phyloP scores from a whole-genome alignment of 2,888 invertebrate genomes.

The Mimas tiliae region DNA sequence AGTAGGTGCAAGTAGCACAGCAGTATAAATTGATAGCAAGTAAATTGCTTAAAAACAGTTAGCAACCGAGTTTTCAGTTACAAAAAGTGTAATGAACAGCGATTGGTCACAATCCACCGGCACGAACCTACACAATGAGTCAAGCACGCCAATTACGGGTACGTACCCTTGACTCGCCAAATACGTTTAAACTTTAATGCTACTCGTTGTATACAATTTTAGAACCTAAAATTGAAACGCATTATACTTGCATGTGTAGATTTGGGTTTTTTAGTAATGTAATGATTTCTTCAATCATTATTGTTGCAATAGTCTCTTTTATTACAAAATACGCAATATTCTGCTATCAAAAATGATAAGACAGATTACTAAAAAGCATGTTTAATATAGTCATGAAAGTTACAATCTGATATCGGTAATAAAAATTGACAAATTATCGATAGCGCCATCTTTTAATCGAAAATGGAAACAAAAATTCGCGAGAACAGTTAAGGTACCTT shows the following conservation, averaged over 20 bases:
- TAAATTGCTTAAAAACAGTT: not conserved
- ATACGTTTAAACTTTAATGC: conserved; percentile 28
- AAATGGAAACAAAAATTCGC: not conserved
- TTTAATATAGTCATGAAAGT: not conserved
- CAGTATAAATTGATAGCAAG: not conserved
- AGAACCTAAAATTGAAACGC: not conserved
- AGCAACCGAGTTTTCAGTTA: conserved; percentile 3
- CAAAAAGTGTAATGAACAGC: not conserved
- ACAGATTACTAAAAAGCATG: not conserved
- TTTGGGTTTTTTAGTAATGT: too few relatives aligned
- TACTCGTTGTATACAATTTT: not conserved
- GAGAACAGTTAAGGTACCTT: too few relatives aligned
- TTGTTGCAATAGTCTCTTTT: too few relatives aligned
- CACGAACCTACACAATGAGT: conserved; percentile 35
- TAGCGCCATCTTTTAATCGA: not conserved
- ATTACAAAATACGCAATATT: not conserved
- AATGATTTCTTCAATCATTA: too few relatives aligned
- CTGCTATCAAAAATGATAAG: not conserved
- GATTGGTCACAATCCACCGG: conserved; percentile 11
- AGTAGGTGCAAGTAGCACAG: not conserved
- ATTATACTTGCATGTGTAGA: too few relatives aligned
- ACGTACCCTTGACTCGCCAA: conserved; percentile 29
- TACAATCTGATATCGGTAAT: not conserved
- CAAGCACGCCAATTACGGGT: conserved; percentile 46
- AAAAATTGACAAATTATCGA: not conserved